Evolutionary conservation across 2,113 vertebrate species (phyloP).

Genomic region (Syrmaticus mikado): DNA sequence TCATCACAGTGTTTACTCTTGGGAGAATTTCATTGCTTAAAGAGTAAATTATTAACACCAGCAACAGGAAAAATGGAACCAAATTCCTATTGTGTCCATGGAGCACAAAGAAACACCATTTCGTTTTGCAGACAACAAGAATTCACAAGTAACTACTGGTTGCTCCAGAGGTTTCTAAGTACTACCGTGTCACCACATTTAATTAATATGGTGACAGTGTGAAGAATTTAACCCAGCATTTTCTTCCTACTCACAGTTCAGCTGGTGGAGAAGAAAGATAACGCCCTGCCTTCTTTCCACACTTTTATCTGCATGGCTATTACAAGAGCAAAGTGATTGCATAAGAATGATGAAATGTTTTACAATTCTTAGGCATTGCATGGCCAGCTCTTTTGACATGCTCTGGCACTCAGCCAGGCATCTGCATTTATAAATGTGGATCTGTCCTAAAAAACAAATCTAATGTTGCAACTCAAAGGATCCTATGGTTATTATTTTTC

Average conservation of each 20-base stretch:
- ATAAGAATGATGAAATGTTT: background rate
- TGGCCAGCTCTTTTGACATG: background rate
- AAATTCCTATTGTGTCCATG: background rate
- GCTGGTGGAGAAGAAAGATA: background rate
- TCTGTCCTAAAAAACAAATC: background rate
- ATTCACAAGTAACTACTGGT: background rate
- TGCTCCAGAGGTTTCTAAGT: background rate
- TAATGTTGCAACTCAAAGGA: too few species aligned
- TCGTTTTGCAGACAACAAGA: background rate
- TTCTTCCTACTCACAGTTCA: conserved; percentile 5
- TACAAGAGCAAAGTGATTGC: background rate
- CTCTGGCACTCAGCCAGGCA: background rate
- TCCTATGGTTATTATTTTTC: background rate
- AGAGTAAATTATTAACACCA: background rate
- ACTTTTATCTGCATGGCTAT: background rate
- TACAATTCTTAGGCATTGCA: background rate
- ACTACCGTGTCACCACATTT: background rate
- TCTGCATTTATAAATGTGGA: background rate
- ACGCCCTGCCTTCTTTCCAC: background rate
- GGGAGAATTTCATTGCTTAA: background rate
- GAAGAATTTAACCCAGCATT: background rate
- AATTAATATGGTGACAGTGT: background rate
- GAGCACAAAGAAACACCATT: background rate
- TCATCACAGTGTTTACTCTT: background rate
- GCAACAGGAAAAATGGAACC: background rate